These are phyloP conservation scores for Tachuris rubrigastra DNA, from an alignment of 2,113 vertebrate genomes.

Conservation along the genomic window DNA sequence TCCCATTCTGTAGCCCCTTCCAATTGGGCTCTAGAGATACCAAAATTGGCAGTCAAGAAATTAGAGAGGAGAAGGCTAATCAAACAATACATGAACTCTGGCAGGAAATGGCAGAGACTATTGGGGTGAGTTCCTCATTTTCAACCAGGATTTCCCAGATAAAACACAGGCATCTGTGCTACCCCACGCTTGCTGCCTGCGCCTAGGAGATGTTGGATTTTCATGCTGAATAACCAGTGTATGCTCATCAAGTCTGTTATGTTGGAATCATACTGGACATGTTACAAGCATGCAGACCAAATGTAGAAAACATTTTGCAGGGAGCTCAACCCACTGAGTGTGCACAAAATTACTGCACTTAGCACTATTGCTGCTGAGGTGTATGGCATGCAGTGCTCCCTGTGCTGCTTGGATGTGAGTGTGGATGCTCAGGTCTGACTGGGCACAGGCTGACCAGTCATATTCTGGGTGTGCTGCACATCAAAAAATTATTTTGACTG, in stretches of 20 bases:
- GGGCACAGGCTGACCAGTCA: background rate
- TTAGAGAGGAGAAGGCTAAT: background rate
- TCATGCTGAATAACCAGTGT: background rate
- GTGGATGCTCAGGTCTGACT: background rate
- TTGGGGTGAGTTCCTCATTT: background rate
- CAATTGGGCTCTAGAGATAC: background rate
- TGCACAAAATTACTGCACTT: background rate
- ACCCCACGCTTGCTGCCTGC: background rate
- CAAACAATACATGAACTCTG: background rate
- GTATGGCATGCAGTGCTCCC: background rate
- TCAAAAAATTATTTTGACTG: background rate
- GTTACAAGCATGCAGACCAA: background rate
- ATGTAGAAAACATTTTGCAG: background rate
- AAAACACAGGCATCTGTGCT: background rate
- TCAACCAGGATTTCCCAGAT: background rate
- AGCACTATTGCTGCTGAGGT: background rate
- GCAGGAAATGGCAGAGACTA: background rate
- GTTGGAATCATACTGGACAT: background rate
- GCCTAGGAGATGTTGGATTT: background rate
- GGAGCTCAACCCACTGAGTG: background rate
- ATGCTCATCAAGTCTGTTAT: background rate
- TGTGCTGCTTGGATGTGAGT: background rate
- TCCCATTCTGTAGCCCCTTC: background rate
- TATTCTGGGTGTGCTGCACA: background rate
- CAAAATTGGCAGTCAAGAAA: background rate